Conservation (phyloP, 2,888 invertebrate genomes). For the Smittia aterrima region DNA sequence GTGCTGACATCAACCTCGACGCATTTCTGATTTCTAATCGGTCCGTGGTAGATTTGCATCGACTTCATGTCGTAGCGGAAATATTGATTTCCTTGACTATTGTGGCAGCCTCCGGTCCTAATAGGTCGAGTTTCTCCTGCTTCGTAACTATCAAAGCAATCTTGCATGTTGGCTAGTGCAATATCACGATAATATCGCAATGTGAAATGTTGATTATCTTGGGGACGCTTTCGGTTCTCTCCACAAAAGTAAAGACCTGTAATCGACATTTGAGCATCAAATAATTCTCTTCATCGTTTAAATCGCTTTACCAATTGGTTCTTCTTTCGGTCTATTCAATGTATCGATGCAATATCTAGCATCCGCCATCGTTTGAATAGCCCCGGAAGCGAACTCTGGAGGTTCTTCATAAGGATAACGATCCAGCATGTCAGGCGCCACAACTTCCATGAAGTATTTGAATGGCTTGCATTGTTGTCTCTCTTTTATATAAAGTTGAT, state of each 20-base stretch:
- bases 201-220: conserved; percentile 48
- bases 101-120: conserved; percentile 81
- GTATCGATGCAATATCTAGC: conserved; percentile 72
- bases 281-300: conserved; percentile 65
- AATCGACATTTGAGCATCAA: conserved; percentile 60
- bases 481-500: conserved; percentile 71
- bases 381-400: conserved; percentile 71
- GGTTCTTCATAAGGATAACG: conserved; percentile 85
- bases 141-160: conserved; percentile 79
- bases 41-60: conserved; percentile 29
- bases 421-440: conserved; percentile 64
- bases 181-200: conserved; percentile 48
- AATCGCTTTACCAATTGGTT: conserved; percentile 6
- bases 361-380: conserved; percentile 64
- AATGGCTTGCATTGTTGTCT: conserved; percentile 84
- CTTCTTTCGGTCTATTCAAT: conserved; percentile 52
- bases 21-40: conserved; percentile 10
- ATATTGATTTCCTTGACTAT: conserved; percentile 88
- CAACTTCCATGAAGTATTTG: conserved; percentile 90
- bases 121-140: conserved; percentile 66
- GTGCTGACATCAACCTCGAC: conserved; percentile 11
- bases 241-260: conserved; percentile 49
- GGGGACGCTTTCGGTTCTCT: conserved; percentile 46
- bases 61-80: conserved; percentile 71
- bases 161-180: conserved; percentile 58